Evolutionary conservation across 2,888 invertebrate species (phyloP).

Genomic region (Melanchra persicariae): DNA sequence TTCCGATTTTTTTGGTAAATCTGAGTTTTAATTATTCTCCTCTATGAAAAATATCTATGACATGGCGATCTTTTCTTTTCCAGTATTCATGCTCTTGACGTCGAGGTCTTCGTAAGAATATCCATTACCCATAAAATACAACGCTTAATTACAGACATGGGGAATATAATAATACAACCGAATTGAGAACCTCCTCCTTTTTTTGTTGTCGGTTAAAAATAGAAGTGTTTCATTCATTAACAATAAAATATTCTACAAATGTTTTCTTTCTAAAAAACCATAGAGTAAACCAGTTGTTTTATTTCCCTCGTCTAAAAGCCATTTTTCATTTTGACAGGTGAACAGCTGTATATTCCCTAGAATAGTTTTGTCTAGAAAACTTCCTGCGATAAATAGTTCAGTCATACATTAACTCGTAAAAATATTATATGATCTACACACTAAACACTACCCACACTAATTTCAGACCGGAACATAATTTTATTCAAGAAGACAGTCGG

Average conservation of each 20-base stretch:
- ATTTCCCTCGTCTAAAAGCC: slow-evolving; percentile 24
- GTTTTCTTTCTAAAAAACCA: not conserved
- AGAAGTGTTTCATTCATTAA: not conserved
- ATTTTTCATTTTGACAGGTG: slow-evolving; percentile 44
- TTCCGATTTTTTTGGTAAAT: not conserved
- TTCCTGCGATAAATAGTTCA: slow-evolving; percentile 40
- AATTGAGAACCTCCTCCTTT: too few relatives aligned
- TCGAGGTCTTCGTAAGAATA: not conserved
- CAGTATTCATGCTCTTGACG: not conserved
- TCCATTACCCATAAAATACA: too few relatives aligned
- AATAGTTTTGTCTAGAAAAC: slow-evolving; percentile 39
- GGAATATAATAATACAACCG: too few relatives aligned
- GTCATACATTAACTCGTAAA: slow-evolving; percentile 28
- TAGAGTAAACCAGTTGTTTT: slow-evolving; percentile 22
- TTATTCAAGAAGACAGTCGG: slow-evolving; percentile 30
- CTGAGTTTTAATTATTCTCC: not conserved
- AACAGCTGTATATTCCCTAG: slow-evolving; percentile 24
- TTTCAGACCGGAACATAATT: not conserved
- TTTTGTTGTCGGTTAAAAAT: too few relatives aligned
- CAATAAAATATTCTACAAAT: not conserved
- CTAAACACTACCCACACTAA: not conserved
- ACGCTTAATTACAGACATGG: too few relatives aligned
- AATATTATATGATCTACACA: slow-evolving; percentile 23
- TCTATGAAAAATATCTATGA: not conserved
- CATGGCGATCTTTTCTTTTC: not conserved